phyloP scores from a whole-genome alignment of 1,140 invertebrate genomes.

The Brachionus asplanchnoidis region DNA sequence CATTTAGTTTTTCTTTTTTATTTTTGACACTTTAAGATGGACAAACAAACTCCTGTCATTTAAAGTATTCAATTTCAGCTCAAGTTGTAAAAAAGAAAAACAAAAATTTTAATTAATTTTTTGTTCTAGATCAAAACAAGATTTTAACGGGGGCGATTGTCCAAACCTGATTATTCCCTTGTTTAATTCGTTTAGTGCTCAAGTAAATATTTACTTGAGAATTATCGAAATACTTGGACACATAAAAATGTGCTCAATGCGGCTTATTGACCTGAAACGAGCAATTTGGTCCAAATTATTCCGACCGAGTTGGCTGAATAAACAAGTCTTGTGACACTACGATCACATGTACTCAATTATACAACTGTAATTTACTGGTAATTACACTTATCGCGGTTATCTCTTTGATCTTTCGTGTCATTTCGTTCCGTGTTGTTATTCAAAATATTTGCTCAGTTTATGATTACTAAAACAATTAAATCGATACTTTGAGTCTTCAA shows the following conservation, averaged over 20 bases:
- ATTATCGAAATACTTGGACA: constrained; percentile 1
- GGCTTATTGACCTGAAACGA: neutral
- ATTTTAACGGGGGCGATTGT: neutral
- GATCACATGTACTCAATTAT: neutral
- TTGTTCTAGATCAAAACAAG: neutral
- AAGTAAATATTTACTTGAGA: neutral
- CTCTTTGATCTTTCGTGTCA: neutral
- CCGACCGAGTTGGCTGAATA: neutral
- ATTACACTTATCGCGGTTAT: constrained; percentile 10
- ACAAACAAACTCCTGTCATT: neutral
- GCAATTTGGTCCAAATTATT: neutral
- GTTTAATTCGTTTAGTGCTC: neutral
- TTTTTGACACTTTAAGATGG: constrained; percentile 1
- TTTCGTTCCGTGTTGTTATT: neutral
- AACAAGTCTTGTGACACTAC: neutral
- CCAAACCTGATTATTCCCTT: neutral
- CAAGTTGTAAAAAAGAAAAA: neutral
- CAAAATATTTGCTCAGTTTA: constrained; percentile 24
- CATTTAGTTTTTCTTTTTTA: neutral
- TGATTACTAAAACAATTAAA: constrained; percentile 9
- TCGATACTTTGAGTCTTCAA: constrained; percentile 5
- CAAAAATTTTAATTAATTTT: neutral
- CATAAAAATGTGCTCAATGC: neutral
- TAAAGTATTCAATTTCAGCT: neutral
- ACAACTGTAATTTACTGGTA: neutral